Conservation (phyloP, 1,140 invertebrate genomes). For the Schlechtendalia chinensis region DNA sequence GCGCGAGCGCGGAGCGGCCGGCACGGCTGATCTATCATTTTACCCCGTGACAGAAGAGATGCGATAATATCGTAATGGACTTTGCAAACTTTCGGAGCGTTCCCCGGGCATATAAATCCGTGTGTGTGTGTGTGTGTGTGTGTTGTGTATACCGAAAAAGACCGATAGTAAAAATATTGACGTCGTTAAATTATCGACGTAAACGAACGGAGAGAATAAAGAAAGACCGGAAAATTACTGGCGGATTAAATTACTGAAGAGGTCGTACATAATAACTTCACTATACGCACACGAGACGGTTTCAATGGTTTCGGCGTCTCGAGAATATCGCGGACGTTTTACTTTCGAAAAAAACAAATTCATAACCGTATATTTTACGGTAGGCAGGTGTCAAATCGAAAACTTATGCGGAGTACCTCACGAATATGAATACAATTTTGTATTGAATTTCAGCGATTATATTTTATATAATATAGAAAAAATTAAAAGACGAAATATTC, state of each 20-base stretch:
- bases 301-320: no score
- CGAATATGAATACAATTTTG: no score
- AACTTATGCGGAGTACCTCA: no score
- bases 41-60: slow-evolving; percentile 39
- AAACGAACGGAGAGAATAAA: slow-evolving; percentile 38
- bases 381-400: no score
- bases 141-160: background rate
- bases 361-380: no score
- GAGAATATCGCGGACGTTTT: no score
- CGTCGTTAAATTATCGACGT: slow-evolving; percentile 42
- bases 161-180: slow-evolving; percentile 41
- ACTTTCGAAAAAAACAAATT: no score
- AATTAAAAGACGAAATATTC: no score
- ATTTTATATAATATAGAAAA: no score
- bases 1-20: background rate
- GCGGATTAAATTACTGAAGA: slow-evolving; percentile 26
- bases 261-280: background rate
- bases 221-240: background rate
- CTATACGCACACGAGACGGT: no score
- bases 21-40: slow-evolving; percentile 40
- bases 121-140: no score
- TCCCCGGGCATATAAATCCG: background rate
- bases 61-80: slow-evolving; percentile 46
- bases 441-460: no score
- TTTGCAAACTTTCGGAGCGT: slow-evolving; percentile 28